Conservation (phyloP, 53 echinoderm and acorn worm species). For the Astropecten irregularis region DNA sequence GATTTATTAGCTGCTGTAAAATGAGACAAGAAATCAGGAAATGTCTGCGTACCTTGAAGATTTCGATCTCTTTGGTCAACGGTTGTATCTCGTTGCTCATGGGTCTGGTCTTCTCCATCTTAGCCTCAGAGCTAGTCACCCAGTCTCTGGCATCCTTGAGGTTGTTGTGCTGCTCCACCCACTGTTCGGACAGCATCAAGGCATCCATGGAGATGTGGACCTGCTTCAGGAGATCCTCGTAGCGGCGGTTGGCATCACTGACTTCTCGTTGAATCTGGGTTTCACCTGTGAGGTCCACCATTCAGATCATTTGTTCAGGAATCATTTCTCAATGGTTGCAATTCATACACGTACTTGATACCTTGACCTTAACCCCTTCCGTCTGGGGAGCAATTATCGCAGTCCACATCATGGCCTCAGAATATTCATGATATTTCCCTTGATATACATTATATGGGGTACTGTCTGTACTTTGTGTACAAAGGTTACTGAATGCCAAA, state of each 20-base stretch:
- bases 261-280: constrained; percentile 85
- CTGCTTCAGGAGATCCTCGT: constrained; percentile 76
- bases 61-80: constrained; percentile 84
- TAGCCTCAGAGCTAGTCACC: constrained; percentile 82
- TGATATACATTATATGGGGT: no score
- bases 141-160: constrained; percentile 76
- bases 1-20: no score
- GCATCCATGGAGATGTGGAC: constrained; percentile 72
- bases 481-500: no score
- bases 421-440: no score
- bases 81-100: constrained; percentile 77
- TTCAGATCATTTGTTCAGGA: not conserved
- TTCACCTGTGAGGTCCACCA: constrained; percentile 67
- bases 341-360: no score
- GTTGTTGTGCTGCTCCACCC: constrained; percentile 77
- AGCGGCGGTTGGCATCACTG: constrained; percentile 76
- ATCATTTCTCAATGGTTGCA: not conserved
- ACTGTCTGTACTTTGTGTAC: no score
- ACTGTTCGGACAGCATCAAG: constrained; percentile 79
- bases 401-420: no score
- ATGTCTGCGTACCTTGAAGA: constrained; percentile 72
- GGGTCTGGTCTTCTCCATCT: constrained; percentile 73
- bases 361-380: no score
- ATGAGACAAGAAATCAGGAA: no score
- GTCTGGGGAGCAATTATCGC: no score